Percentiles rank a stretch among this genome's conserved stretches.
Evolutionary conservation across 1,140 invertebrate genomes (phyloP).

Genomic region (Diuraphis noxia): DNA sequence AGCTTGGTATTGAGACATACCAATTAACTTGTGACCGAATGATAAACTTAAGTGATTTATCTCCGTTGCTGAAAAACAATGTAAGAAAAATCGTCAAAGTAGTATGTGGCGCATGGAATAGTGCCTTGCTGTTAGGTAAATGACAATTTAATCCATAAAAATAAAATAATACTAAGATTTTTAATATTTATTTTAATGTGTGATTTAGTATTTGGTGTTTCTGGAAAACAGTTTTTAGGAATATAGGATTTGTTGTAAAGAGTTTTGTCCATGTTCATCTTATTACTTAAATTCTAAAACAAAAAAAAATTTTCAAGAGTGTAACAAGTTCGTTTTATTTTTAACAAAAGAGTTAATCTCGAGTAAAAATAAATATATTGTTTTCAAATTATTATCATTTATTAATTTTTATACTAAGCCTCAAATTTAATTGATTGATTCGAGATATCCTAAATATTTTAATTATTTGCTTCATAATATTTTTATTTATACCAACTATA

Average conservation of each 20-base stretch:
- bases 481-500: not conserved
- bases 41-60: conserved; percentile 47
- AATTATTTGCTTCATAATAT: not conserved
- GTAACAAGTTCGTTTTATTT: not conserved
- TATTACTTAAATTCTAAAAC: not conserved
- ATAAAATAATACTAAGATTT: not conserved
- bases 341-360: not conserved
- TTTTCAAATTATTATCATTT: not conserved
- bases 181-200: not conserved
- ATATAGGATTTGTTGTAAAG: not conserved
- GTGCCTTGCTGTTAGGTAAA: conserved; percentile 13
- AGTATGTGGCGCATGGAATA: conserved; percentile 40
- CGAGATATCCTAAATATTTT: not conserved
- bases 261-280: not conserved
- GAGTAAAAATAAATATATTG: not conserved
- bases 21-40: conserved; percentile 47
- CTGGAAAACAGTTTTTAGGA: not conserved
- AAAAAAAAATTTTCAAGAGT: not conserved
- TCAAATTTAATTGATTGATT: not conserved
- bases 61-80: conserved; percentile 22
- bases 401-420: not conserved
- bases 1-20: conserved; percentile 61
- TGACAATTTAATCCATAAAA: not conserved
- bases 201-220: not conserved
- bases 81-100: conserved; percentile 29